A percentile compares a stretch with the other conserved stretches of the same genome.
Evolutionary conservation across 35 echinoderm and acorn worm species (phyloP).

Genomic region (Ophiothrix spiculata): DNA sequence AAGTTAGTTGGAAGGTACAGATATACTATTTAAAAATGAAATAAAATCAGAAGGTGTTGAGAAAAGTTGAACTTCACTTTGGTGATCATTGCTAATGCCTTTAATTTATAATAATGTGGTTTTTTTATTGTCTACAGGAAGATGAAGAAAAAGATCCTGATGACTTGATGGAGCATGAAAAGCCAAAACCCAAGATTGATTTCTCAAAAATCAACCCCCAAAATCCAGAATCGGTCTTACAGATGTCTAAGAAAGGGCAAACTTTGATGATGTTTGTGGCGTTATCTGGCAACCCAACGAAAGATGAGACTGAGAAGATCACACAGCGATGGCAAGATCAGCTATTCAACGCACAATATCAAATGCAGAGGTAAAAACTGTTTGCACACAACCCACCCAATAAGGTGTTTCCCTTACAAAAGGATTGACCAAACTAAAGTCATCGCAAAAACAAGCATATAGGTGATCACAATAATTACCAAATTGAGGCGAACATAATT

Average conservation of each 20-base stretch:
- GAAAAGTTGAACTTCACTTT: too few species aligned
- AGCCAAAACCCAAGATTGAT: slow-evolving; percentile 67
- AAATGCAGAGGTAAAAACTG: slow-evolving; percentile 72
- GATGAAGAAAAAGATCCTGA: slow-evolving; percentile 89
- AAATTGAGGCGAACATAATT: too few species aligned
- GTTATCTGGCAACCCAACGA: slow-evolving; percentile 68
- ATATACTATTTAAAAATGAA: too few species aligned
- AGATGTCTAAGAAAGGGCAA: slow-evolving; percentile 89
- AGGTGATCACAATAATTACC: too few species aligned
- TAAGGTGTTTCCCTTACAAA: too few species aligned
- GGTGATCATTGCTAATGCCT: too few species aligned
- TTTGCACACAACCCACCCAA: too few species aligned
- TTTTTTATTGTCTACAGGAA: slow-evolving; percentile 60
- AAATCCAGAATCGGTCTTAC: slow-evolving; percentile 66
- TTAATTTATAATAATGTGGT: too few species aligned
- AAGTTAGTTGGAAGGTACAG: too few species aligned
- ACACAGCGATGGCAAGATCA: slow-evolving; percentile 74
- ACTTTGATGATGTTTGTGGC: slow-evolving; percentile 94
- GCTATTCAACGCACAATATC: slow-evolving; percentile 83
- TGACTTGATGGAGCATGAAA: slow-evolving; percentile 72
- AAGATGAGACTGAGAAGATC: slow-evolving; percentile 78
- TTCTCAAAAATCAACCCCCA: slow-evolving; percentile 65
- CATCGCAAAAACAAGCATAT: too few species aligned
- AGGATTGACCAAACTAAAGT: too few species aligned
- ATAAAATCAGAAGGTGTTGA: too few species aligned